These are phyloP conservation scores for Tor tambroides DNA, from an alignment of 2,113 vertebrate genomes.

Conservation along the genomic window DNA sequence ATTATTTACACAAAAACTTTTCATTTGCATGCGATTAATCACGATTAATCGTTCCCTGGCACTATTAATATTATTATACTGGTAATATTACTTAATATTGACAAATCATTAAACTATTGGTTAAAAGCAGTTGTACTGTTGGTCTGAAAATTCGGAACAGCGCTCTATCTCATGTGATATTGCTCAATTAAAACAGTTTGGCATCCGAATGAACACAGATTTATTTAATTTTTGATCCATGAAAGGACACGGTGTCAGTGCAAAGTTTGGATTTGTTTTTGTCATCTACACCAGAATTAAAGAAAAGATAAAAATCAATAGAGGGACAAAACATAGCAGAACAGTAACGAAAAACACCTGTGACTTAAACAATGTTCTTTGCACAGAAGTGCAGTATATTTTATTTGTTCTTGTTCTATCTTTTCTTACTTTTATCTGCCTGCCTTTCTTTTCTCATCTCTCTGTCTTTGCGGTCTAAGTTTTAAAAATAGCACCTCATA, in stretches of 20 bases:
- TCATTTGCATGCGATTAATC: no score
- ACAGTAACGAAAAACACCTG: neutral
- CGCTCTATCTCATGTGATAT: neutral
- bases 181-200: neutral
- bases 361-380: neutral
- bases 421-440: neutral
- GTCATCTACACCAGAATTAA: neutral
- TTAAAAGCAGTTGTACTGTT: neutral
- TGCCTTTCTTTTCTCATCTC: neutral
- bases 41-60: no score
- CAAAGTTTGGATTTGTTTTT: neutral
- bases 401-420: neutral
- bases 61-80: no score
- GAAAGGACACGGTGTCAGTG: neutral
- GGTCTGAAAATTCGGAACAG: no score
- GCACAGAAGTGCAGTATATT: neutral
- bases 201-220: no score
- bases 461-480: slow-evolving; percentile 35
- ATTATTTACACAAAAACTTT: no score
- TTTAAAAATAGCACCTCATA: slow-evolving; percentile 75
- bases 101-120: neutral
- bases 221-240: neutral
- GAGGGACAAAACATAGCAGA: no score
- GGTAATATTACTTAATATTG: neutral
- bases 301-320: neutral